These are phyloP conservation scores for Diphyllodes magnificus DNA, from an alignment of 2,113 vertebrate species.

Conservation along the genomic window DNA sequence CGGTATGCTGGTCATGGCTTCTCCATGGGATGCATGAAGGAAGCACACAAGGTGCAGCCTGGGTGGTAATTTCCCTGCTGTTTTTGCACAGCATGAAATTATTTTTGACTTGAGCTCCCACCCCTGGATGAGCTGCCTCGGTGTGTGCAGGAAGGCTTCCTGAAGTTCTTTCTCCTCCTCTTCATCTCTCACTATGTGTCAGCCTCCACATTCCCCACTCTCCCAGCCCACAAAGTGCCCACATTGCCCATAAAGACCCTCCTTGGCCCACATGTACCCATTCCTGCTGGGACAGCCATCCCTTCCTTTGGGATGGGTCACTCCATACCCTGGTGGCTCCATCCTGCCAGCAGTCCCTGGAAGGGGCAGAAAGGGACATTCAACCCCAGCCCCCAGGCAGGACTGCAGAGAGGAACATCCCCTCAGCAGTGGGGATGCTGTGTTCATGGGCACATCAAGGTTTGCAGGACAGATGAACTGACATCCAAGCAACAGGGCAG, in stretches of 20 bases:
- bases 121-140: accelerated
- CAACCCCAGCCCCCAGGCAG: not conserved
- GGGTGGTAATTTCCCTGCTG: not conserved
- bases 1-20: accelerated
- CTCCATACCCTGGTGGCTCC: not conserved
- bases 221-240: not conserved
- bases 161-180: not conserved
- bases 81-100: not conserved
- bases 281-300: not conserved
- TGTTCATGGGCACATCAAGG: not conserved
- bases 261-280: accelerated
- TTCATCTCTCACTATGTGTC: not conserved
- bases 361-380: not conserved
- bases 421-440: not conserved
- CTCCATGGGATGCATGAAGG: accelerated
- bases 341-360: not conserved
- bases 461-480: not conserved
- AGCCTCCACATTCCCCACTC: not conserved
- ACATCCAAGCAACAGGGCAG: not conserved
- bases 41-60: not conserved
- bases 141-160: not conserved
- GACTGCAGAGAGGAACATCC: not conserved
- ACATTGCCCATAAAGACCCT: not conserved
- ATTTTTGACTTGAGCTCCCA: not conserved
- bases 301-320: not conserved